Evolutionary conservation across 2,888 invertebrate genomes (phyloP), one percentile per base, ranked within the genome.

Genomic region (Eupithecia inturbata): DNA sequence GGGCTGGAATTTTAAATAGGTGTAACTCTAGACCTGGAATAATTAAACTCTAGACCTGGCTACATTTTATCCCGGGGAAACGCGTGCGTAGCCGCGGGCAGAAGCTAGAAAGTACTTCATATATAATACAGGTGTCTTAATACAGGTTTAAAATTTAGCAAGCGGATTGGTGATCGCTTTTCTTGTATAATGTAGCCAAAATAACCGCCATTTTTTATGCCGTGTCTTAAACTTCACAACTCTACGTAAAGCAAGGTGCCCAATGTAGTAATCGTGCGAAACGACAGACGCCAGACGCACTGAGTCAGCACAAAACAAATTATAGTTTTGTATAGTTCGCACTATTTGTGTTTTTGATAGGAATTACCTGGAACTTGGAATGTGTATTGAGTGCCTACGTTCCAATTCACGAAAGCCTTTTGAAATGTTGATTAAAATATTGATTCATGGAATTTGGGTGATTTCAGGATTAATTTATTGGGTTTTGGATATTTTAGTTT

Each of bases 241-340:
- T 73, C 75, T 71, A 14, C n/a, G 26, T 26, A 16, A 69, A 49
- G 62, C 64, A 67, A 63, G 67, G 67, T 67, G 31, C 22, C 63
- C 81, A 83, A 85, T 84, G 83, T 79, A 83, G 84, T 82, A 79
- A 12, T 76, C 90, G 91, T 91, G 91, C 78, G 92, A 92, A 90
- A 83, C 68, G 72, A 77, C 88, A 87, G 62, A 82, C 53, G 53
- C 68, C 64, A 82, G 83, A 75, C 64, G 87, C 75, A 83, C 82
- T 91, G 92, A 89, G 86, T 89, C 86, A 84, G 88, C 92, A 86
- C 77, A 89, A 91, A 88, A 88, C 85, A 83, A 88, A 89, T 89
- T 89, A 86, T 85, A 88, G 82, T 70, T 71, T 76, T 70, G 71
- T 70, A 75, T 78, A 77, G 77, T 80, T 31, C 53, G 31, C 77